These are phyloP conservation scores for Gila robusta DNA, from an alignment of 2,797 vertebrate genomes.

Conservation along the genomic window DNA sequence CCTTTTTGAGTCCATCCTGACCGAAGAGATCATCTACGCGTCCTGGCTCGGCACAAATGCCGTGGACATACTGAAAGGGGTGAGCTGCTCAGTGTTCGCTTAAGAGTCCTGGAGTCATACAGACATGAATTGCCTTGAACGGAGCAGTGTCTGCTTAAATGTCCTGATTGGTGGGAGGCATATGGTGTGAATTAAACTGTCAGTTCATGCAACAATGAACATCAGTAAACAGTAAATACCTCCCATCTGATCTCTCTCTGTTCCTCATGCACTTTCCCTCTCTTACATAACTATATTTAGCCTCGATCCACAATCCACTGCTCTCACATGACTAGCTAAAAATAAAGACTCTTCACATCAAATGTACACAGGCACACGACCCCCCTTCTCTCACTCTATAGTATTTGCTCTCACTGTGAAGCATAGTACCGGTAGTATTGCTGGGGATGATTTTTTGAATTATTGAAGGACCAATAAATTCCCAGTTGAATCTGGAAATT, in stretches of 20 bases:
- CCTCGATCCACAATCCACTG: constrained; percentile 64
- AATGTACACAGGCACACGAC: constrained; percentile 32
- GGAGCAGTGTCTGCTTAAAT: constrained; percentile 2
- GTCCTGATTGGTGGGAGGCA: constrained; percentile 4
- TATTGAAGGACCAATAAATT: constrained; percentile 21
- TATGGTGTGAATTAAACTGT: constrained; percentile 33
- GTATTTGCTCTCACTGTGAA: constrained; percentile 13
- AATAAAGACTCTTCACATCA: constrained; percentile 68
- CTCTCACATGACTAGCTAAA: constrained; percentile 68
- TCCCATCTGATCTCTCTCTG: constrained; percentile 1
- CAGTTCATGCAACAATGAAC: constrained; percentile 19
- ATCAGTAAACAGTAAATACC: constrained; percentile 28
- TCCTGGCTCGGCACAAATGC: constrained; percentile 91
- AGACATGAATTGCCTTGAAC: constrained; percentile 14
- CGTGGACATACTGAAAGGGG: constrained; percentile 92
- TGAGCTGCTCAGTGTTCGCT: constrained; percentile 68
- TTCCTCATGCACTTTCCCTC: not conserved
- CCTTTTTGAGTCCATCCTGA: constrained; percentile 95
- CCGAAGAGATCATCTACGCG: constrained; percentile 91
- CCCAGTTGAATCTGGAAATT: constrained; percentile 2
- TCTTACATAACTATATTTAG: constrained; percentile 79
- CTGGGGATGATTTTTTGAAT: not conserved
- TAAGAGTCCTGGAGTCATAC: not conserved
- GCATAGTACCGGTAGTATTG: not conserved
- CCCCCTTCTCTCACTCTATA: constrained; percentile 12